phyloP scores from a whole-genome alignment of 2,888 invertebrate species.

The Amphiduros pacificus region DNA sequence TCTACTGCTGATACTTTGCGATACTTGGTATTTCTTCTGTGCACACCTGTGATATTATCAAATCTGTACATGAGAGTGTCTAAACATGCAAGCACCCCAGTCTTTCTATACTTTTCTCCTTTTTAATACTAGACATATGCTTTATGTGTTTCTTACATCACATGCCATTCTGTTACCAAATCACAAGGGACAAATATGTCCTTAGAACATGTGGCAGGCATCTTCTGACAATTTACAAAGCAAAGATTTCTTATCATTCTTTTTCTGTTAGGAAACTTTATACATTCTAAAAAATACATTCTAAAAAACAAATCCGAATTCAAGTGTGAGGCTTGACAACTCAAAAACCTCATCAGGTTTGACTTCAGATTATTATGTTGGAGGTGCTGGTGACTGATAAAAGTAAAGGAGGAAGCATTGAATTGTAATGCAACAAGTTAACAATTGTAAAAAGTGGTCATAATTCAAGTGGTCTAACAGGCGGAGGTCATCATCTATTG shows the following conservation, averaged over 20 bases:
- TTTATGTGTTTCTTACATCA: constrained; percentile 15
- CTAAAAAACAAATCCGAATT: constrained; percentile 24
- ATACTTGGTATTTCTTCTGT: not conserved
- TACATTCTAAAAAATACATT: constrained; percentile 19
- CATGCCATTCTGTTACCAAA: constrained; percentile 11
- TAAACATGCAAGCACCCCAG: constrained; percentile 6
- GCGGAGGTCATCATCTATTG: not conserved
- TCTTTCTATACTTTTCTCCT: constrained; percentile 23
- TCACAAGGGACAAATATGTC: constrained; percentile 6
- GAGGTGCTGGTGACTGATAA: no score
- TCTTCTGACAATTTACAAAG: not conserved
- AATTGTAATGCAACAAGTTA: no score
- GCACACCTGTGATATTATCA: not conserved
- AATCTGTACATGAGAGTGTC: not conserved
- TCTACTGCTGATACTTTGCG: not conserved
- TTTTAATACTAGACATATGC: constrained; percentile 27
- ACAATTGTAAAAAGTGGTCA: no score
- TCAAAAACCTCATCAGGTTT: constrained; percentile 1
- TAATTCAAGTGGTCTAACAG: no score
- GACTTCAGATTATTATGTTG: no score
- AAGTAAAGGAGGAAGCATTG: no score
- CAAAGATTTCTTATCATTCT: constrained; percentile 21
- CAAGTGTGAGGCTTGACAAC: constrained; percentile 18
- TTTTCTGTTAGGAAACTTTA: constrained; percentile 22
- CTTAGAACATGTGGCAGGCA: constrained; percentile 9